A percentile compares a stretch with the other conserved stretches of the same genome.
These are phyloP conservation scores for Dermochelys coriacea DNA, from an alignment of 2,797 vertebrate genomes.

Conservation along the genomic window DNA sequence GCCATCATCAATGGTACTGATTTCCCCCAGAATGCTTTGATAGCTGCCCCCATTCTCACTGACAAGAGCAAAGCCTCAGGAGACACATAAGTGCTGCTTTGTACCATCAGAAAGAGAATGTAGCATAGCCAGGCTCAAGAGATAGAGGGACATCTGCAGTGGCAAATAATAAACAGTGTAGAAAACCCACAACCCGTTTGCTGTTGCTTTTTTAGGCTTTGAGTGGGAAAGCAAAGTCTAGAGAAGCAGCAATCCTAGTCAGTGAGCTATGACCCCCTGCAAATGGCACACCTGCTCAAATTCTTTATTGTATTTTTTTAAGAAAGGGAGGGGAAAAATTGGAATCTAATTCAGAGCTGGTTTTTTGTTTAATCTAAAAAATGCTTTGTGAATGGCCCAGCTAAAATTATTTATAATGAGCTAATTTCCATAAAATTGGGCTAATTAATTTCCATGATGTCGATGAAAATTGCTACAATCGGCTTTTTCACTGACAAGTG, in stretches of 20 bases:
- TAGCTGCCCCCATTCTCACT: neutral
- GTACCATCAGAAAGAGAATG: neutral
- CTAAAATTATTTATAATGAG: slow-evolving; percentile 81
- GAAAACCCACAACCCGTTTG: slow-evolving; percentile 2
- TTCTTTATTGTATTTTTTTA: slow-evolving; percentile 58
- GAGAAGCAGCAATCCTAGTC: slow-evolving; percentile 7
- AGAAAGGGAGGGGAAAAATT: slow-evolving; percentile 1
- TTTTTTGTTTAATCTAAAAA: slow-evolving; percentile 55
- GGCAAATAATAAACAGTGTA: neutral
- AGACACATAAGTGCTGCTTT: neutral
- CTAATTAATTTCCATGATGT: slow-evolving; percentile 79
- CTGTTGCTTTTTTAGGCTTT: slow-evolving; percentile 39
- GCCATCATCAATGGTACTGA: neutral
- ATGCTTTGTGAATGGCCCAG: slow-evolving; percentile 78
- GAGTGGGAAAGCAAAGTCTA: slow-evolving; percentile 46
- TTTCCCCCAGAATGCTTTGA: neutral
- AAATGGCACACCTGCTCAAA: slow-evolving; percentile 69
- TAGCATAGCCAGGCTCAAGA: neutral
- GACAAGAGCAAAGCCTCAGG: neutral
- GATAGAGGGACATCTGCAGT: slow-evolving; percentile 33
- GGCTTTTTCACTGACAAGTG: slow-evolving; percentile 69
- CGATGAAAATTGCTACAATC: slow-evolving; percentile 77
- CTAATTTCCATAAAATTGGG: slow-evolving; percentile 81
- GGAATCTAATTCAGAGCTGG: slow-evolving; percentile 69
- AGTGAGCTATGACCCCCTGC: slow-evolving; percentile 30